Percentiles rank a stretch among this genome's conserved stretches.
These are phyloP conservation scores for Rhagologus leucostigma DNA, from an alignment of 2,113 vertebrate species.

Conservation along the genomic window DNA sequence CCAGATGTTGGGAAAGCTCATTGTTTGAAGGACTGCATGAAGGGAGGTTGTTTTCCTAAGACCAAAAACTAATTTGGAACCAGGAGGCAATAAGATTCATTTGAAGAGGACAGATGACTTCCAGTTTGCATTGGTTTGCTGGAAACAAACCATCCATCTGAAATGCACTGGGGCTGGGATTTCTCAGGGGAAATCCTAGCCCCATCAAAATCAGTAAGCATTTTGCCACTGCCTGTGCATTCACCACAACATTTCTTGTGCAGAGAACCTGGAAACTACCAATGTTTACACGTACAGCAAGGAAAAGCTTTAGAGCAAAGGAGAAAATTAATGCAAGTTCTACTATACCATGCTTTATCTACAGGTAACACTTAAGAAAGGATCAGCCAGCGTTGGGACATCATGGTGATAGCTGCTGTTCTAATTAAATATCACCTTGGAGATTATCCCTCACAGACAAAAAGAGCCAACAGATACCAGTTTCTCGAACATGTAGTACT, in stretches of 20 bases:
- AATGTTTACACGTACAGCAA: background rate
- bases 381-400: background rate
- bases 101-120: constrained; percentile 4
- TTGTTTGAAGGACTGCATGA: background rate
- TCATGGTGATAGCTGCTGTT: background rate
- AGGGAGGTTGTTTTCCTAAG: background rate
- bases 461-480: background rate
- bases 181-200: background rate
- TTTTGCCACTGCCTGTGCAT: background rate
- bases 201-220: background rate
- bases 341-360: background rate
- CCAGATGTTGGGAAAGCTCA: background rate
- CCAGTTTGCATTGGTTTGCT: background rate
- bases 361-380: background rate
- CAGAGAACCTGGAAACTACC: background rate
- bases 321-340: background rate
- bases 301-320: background rate
- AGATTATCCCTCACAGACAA: background rate
- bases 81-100: background rate
- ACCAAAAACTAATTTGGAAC: background rate
- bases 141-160: background rate
- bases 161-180: background rate
- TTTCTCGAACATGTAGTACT: background rate
- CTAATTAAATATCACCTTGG: background rate
- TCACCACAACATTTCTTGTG: background rate